Evolutionary conservation across 1,140 invertebrate genomes (phyloP).

Genomic region (Drosophila pseudoananassae): DNA sequence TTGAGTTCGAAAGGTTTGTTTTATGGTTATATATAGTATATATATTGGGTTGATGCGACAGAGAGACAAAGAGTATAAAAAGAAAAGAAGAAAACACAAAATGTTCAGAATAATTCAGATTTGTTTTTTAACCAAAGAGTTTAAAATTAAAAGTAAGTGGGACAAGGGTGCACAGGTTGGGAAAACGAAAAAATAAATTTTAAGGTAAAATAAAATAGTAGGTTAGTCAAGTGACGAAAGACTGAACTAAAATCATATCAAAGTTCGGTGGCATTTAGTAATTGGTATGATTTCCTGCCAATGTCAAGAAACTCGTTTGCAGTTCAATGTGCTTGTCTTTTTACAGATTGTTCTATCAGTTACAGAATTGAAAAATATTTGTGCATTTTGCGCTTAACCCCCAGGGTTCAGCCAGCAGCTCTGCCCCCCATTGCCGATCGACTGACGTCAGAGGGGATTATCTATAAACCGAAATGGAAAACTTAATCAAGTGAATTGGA

Average conservation of each 20-base stretch:
- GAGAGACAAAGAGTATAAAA: constrained; percentile 53
- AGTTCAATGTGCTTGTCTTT: constrained; percentile 14
- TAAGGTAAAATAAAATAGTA: neutral
- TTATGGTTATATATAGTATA: constrained; percentile 31
- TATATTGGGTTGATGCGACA: constrained; percentile 38
- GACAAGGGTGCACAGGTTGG: constrained; percentile 4
- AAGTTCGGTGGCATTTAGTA: constrained; percentile 11
- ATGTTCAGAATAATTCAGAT: constrained; percentile 36
- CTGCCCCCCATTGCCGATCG: constrained; percentile 23
- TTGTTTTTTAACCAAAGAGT: constrained; percentile 16
- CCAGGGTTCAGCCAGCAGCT: constrained; percentile 31
- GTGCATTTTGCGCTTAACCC: constrained; percentile 38
- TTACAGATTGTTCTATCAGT: constrained; percentile 36
- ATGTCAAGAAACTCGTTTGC: constrained; percentile 38
- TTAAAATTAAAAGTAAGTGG: constrained; percentile 30
- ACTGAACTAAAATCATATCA: constrained; percentile 24
- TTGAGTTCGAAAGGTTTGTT: constrained; percentile 31
- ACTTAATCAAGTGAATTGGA: constrained; percentile 38
- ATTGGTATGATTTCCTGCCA: constrained; percentile 12
- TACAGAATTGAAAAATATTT: constrained; percentile 59
- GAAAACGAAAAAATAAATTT: neutral
- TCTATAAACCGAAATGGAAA: constrained; percentile 36
- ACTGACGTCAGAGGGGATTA: constrained; percentile 68
- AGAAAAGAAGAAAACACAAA: constrained; percentile 75
- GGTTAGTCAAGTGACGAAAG: constrained; percentile 16